Evolutionary conservation across 2,113 vertebrate genomes (phyloP), one percentile per base, ranked within the genome.

Genomic region (Sylvia atricapilla): DNA sequence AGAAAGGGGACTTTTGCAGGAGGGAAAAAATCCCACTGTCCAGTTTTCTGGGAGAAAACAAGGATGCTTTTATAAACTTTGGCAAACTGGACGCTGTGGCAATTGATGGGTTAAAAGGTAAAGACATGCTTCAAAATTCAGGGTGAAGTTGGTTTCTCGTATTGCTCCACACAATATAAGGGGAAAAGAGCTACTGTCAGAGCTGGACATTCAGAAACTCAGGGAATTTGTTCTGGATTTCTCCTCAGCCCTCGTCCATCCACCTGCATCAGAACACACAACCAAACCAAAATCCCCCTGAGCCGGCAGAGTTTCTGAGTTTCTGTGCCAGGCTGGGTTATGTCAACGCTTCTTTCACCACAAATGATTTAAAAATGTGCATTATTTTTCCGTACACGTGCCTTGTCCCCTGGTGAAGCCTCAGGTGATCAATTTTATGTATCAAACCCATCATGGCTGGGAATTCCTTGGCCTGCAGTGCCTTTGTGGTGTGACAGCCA

Each of bases 401-500:
- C 25, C n/a, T 6, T 4, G 0, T 15, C 41, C 31, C 72, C 59
- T 58, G 33, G 41, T 56, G 53, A 73, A 90, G 55, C 7, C 72
- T 46, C 46, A 41, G 6, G 22, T 1, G 6, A 47, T 6, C 11
- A 11, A 52, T 46, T 44, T 50, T 60, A 14, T 12, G 35, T 14
- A 33, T 58, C 46, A 53, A 74, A 58, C 43, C 23, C 23, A 6
- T 46, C 1, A 2, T 27, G 44, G 16, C 5, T 47, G 35, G 47
- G 46, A 84, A 37, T 77, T 85, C 77, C 27, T 76, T 22, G 44
- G 17, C 20, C 6, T 1, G 0, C 0, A 0, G 49, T n/a, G 27
- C 30, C 59, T 74, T 82, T 39, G 37, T 2, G 31, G 56, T 1
- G 0, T 0, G 0, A 53, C 15, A 56, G 7, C 52, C 28, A 6